Evolutionary conservation across 2,888 invertebrate species (phyloP), one percentile per base, ranked within the genome.

Genomic region (Kryphioiulus occultus): DNA sequence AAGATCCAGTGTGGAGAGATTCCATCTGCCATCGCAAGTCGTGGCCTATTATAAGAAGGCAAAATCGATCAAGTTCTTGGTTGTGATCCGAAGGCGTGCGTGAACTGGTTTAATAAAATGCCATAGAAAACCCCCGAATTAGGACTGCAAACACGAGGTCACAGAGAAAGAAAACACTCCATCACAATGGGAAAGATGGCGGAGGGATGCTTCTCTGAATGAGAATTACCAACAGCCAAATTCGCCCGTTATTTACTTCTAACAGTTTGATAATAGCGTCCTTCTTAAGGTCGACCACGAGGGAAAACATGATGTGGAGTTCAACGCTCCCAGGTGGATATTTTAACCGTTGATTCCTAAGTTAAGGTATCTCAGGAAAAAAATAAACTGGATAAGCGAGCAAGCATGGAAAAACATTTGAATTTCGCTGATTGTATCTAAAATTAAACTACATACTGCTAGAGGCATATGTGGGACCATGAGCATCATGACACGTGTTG

Each of bases 51-150:
- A 53, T 53, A 17, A 53, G 1, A 12, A 44, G 3, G n/a, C n/a
- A 19, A 53, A 53, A 53, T 53, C 53, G 53, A 53, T 53, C 53
- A 53, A 53, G 53, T 53, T 53, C 53, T 53, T 53, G 53, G 53
- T 19, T 53, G 53, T n/a, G 53, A 53, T 53, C 53, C 53, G 53
- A n/a, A 53, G 53, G 53, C 53, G 53, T 53, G 53, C 53, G 53
- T 53, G 53, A 53, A 53, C 53, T 53, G 53, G 53, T 53, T 53
- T 53, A 53, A 53, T 53, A 53, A 53, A 53, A 53, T 53, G n/a
- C 53, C 7, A 53, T 15, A 19, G 19, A 53, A 53, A 53, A 53
- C 17, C n/a, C 19, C 53, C 19, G 12, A 53, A 53, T 53, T 53
- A 12, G 53, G 53, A 53, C 53, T 53, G 53, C 53, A 53, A 53